phyloP scores from a whole-genome alignment of 2,888 invertebrate genomes.

The Pteria penguin region DNA sequence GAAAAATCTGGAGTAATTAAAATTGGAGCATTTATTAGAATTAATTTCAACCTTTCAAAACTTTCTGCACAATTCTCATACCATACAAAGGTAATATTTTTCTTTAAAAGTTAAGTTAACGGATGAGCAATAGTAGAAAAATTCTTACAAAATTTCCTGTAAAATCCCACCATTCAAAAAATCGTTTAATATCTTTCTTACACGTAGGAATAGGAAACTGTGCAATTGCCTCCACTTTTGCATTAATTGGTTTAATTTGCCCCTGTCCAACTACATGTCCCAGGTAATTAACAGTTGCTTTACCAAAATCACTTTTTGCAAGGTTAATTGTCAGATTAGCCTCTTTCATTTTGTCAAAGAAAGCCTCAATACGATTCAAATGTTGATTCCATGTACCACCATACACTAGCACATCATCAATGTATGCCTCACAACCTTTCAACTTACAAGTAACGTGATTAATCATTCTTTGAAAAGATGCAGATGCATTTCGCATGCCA shows the following conservation, averaged over 20 bases:
- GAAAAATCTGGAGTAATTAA: too few species aligned
- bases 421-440: conserved; percentile 40
- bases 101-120: conserved; percentile 29
- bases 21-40: too few species aligned
- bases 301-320: conserved; percentile 25
- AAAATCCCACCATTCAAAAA: conserved; percentile 48
- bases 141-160: conserved; percentile 46
- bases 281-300: conserved; percentile 40
- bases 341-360: conserved; percentile 11
- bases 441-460: conserved; percentile 31
- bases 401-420: conserved; percentile 46
- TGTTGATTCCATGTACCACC: conserved; percentile 31
- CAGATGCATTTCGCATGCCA: conserved; percentile 52
- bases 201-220: conserved; percentile 38
- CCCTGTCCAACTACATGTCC: conserved; percentile 55
- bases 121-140: conserved; percentile 38
- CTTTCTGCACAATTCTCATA: too few species aligned
- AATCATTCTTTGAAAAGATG: conserved; percentile 51
- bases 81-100: too few species aligned
- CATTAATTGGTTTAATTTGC: conserved; percentile 43
- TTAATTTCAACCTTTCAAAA: too few species aligned
- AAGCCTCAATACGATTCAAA: conserved; percentile 17
- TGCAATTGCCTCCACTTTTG: conserved; percentile 36
- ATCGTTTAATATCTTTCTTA: conserved; percentile 44
- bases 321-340: conserved; percentile 35